Evolutionary conservation across 23 tunicate genomes (phyloP), one percentile per base, ranked within the genome.

Genomic region (Phallusia fumigata): DNA sequence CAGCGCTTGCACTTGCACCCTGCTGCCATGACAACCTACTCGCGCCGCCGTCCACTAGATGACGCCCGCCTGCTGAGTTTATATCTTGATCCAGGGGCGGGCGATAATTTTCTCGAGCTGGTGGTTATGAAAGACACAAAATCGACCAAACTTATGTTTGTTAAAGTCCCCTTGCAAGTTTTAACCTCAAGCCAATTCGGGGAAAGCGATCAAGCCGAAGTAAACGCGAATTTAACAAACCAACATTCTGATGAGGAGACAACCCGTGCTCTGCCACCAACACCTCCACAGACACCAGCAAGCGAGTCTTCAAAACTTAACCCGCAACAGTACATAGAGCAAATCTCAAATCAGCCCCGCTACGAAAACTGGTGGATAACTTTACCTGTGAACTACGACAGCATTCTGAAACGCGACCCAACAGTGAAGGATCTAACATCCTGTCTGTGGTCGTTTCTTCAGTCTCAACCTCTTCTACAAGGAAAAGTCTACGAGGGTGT

Each of bases 351-450:
- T 21, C 69, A 58, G 28, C 69, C 69, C 28, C 69, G 69, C 35
- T 51, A 34, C 34, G 69, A 81, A 81, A 49, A 32, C 52, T 83
- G 84, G 86, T 92, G 97, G 97, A 51, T 87, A 13, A 87, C 83
- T 32, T n/a, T 87, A 18, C 85, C 79, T 0, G 11, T 87, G 30
- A 26, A 32, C 32, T 81, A 51, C n/a, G 87, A 74, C 50, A 51
- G 64, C 26, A 87, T 92, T 35, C 84, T 92, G 50, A 92, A 87
- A 80, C 82, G 97, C 31, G 97, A 92, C 79, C 97, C 97, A 11
- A 58, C 69, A 19, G 88, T 87, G 19, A 76, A 80, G 6, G 97
- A 92, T 44, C 77, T 92, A 8, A 16, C 69, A 0, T 65, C 76
- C 6, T 52, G 24, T 21, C n/a, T 79, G 33, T 0, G 18, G 0